These are phyloP conservation scores for Leucoraja ocellata DNA, from an alignment of 2,797 vertebrate species.

Conservation along the genomic window DNA sequence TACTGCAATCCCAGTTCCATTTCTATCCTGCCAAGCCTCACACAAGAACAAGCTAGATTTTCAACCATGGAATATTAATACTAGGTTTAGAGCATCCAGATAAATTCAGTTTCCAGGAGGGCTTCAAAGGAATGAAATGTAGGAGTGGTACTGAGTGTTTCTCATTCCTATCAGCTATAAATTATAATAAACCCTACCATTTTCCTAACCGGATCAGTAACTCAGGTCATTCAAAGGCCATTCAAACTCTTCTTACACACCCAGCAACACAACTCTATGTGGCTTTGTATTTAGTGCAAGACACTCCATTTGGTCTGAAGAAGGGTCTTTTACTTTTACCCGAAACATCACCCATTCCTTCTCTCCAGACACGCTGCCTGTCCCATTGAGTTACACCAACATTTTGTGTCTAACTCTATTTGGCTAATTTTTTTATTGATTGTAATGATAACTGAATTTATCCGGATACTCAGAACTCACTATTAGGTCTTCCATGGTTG, in stretches of 20 bases:
- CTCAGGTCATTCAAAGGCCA: too few species aligned
- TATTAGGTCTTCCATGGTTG: too few species aligned
- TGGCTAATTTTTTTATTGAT: not conserved
- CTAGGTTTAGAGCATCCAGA: not conserved
- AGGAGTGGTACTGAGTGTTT: not conserved
- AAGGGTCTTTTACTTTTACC: not conserved
- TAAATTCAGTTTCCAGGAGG: not conserved
- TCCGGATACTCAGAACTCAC: too few species aligned
- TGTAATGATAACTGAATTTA: too few species aligned
- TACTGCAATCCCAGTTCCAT: too few species aligned
- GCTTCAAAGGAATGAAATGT: not conserved
- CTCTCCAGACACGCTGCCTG: too few species aligned
- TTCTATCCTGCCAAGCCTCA: not conserved
- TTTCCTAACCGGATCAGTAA: not conserved
- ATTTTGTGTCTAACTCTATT: too few species aligned
- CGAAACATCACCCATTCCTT: too few species aligned
- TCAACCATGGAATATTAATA: not conserved
- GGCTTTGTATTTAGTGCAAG: not conserved
- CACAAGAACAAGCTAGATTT: not conserved
- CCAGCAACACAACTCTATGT: not conserved
- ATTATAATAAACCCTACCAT: not conserved
- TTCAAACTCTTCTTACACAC: not conserved
- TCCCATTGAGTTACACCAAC: too few species aligned
- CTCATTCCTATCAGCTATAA: too few species aligned
- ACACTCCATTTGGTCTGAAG: not conserved